Base-by-base conservation (phyloP, 2,113 vertebrate genomes). In the Oryzias curvinotus region DNA sequence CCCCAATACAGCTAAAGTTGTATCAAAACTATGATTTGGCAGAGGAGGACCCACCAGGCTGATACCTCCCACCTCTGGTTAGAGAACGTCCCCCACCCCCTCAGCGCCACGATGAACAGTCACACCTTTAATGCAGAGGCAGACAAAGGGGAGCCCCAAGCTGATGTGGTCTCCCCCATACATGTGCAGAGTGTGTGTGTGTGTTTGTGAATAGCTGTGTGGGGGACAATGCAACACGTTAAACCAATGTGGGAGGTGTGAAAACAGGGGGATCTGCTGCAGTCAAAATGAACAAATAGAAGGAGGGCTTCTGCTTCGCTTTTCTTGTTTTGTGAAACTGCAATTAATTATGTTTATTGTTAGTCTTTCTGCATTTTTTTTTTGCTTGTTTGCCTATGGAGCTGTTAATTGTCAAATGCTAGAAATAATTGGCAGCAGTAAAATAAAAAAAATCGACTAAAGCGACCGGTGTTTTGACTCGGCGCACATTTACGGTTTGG, bases 211-310 rank as follows among this genome's bases (percentile, higher is more conserved):
- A 61, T 73, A 64, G 73, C 73, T 67, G 77, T 76, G 81, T 80
- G 81, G 82, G 85, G 82, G 84, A 87, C 84, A 88, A 86, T 90
- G 84, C 77, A 70, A 87, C 87, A 82, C 77, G 65, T 83, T 78
- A 80, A 75, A 84, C 56, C 69, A 74, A 66, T 66, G 85, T 90
- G 82, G 87, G 86, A 90, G 86, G 89, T 90, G 89, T 86, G 86
- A 89, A 85, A 71, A 85, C 76, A 53, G 82, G 76, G 76, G 80
- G 74, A 80, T 83, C 81, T 87, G 85, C 73, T 82, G 80, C 73
- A 85, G 82, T 85, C 81, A 71, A 82, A 85, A 83, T 79, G 84
- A 89, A 84, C 80, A 82, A 79, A 81, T 71, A 73, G 62, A 71
- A 82, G 77, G 82, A 73, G 48, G 61, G 75, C 69, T 67, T 71